Conservation (phyloP, 1,140 invertebrate genomes). For the Aleiodes sp. region DNA sequence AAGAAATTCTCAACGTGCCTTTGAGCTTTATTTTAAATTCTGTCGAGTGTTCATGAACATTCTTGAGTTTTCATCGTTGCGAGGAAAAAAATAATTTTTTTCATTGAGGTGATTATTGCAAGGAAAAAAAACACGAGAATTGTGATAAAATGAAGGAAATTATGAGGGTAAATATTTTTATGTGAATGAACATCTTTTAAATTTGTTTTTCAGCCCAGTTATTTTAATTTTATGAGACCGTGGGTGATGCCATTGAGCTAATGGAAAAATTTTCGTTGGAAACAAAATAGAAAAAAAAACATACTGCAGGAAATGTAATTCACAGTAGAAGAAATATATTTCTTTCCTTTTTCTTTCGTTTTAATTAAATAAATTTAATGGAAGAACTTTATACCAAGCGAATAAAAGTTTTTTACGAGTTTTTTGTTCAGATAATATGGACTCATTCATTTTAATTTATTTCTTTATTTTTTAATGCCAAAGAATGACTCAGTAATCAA, state of each 20-base stretch:
- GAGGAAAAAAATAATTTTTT: too few species aligned
- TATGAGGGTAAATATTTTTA: neutral
- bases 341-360: too few species aligned
- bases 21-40: neutral
- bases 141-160: neutral
- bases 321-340: too few species aligned
- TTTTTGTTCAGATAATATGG: too few species aligned
- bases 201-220: too few species aligned
- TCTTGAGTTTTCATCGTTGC: neutral
- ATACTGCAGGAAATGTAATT: too few species aligned
- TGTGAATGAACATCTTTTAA: neutral
- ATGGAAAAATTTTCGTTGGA: too few species aligned
- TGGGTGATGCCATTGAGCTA: neutral
- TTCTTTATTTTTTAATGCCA: neutral
- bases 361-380: too few species aligned
- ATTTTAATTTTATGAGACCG: neutral
- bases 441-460: neutral
- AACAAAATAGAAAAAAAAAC: too few species aligned
- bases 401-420: too few species aligned
- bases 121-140: too few species aligned
- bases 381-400: too few species aligned
- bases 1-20: neutral
- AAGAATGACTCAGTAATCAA: neutral
- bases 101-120: neutral
- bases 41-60: slow-evolving; percentile 5